Evolutionary conservation across 2,888 invertebrate genomes (phyloP).

Genomic region (Euphydryas editha): DNA sequence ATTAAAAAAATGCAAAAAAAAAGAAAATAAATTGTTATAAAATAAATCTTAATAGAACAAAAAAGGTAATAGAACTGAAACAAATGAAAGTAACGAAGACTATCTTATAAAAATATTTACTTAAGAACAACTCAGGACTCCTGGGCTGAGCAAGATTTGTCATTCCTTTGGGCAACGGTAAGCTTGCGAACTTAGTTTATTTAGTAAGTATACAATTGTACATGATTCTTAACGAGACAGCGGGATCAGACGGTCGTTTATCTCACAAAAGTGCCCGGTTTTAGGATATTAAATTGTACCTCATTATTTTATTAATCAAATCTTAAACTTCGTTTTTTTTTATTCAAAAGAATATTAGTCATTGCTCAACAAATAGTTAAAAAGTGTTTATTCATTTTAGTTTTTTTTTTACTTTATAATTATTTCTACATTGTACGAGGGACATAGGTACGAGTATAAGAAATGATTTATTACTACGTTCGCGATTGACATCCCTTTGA

Average conservation of each 20-base stretch:
- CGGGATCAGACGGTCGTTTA: conserved; percentile 71
- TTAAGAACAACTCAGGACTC: conserved; percentile 15
- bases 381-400: neutral
- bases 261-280: conserved; percentile 51
- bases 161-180: conserved; percentile 29
- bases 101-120: conserved; percentile 15
- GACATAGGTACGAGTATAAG: too few species aligned
- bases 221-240: conserved; percentile 50
- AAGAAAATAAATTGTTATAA: neutral
- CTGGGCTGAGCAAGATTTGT: conserved; percentile 22
- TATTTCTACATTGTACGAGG: too few species aligned
- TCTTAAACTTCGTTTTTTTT: conserved; percentile 11
- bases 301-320: conserved; percentile 34
- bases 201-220: conserved; percentile 30
- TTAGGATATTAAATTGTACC: conserved; percentile 36
- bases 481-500: too few species aligned
- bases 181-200: conserved; percentile 30
- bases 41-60: neutral
- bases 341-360: neutral
- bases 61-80: conserved; percentile 1
- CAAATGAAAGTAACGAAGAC: conserved; percentile 6
- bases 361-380: neutral
- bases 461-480: too few species aligned
- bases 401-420: neutral
- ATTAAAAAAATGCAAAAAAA: too few species aligned